Percentiles rank a stretch among this genome's conserved stretches.
These are phyloP conservation scores for Vultur gryphus DNA, from an alignment of 2,797 vertebrate species.

Conservation along the genomic window DNA sequence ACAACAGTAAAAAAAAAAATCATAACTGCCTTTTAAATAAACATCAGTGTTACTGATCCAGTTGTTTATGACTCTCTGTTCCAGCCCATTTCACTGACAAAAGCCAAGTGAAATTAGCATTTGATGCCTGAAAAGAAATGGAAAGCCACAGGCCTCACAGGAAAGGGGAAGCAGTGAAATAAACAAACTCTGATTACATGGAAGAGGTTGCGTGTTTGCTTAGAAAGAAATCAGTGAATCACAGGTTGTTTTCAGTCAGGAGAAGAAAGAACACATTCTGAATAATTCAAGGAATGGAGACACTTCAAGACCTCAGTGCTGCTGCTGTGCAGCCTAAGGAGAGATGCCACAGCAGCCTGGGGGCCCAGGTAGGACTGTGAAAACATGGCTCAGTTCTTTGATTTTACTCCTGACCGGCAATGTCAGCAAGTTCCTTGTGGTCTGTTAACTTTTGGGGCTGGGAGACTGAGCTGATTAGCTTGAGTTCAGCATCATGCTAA, in stretches of 20 bases:
- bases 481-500: neutral
- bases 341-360: neutral
- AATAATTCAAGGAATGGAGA: neutral
- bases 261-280: neutral
- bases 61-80: constrained; percentile 50
- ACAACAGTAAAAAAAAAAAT: neutral
- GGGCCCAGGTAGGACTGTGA: fast-evolving
- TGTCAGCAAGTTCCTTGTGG: neutral
- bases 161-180: constrained; percentile 10
- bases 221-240: neutral
- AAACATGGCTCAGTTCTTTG: neutral
- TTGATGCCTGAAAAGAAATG: constrained; percentile 12
- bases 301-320: neutral
- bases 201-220: neutral
- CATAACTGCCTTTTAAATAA: neutral
- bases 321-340: neutral
- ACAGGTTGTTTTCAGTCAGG: neutral
- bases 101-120: constrained; percentile 24
- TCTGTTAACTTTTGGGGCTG: neutral
- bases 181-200: constrained; percentile 58
- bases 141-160: neutral
- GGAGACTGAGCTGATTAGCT: neutral
- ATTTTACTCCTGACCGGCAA: neutral
- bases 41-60: neutral
- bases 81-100: constrained; percentile 52